Percentiles rank a stretch among this genome's conserved stretches.
Conservation (phyloP, 2,888 invertebrate species). For the Drosophila multiciliata region DNA sequence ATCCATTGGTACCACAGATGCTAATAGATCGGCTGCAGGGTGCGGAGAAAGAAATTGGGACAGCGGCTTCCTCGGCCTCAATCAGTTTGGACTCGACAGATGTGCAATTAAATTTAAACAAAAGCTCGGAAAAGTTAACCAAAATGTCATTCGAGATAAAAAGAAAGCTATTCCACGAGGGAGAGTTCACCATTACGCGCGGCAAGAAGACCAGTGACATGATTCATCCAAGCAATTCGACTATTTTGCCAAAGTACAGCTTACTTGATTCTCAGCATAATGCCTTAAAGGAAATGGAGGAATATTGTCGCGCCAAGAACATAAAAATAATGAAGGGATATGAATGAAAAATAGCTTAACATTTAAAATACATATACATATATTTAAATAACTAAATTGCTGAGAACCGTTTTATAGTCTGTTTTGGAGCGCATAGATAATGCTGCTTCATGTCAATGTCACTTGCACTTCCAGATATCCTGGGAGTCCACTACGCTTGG, state of each 20-base stretch:
- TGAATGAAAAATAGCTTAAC: background rate
- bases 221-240: slow-evolving; percentile 18
- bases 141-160: slow-evolving; percentile 47
- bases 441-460: slow-evolving; percentile 21
- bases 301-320: slow-evolving; percentile 34
- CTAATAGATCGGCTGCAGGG: slow-evolving; percentile 19
- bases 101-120: background rate
- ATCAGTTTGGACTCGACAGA: background rate
- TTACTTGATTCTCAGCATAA: slow-evolving; percentile 4
- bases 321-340: slow-evolving; percentile 31
- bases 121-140: background rate
- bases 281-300: slow-evolving; percentile 28
- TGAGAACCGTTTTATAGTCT: slow-evolving; percentile 9
- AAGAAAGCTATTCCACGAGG: slow-evolving; percentile 55
- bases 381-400: slow-evolving; percentile 22
- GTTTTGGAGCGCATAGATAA: slow-evolving; percentile 22
- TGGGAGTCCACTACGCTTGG: slow-evolving; percentile 99
- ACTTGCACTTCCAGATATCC: slow-evolving; percentile 89
- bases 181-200: slow-evolving; percentile 56
- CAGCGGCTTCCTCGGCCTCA: background rate
- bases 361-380: background rate
- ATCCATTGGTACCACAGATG: slow-evolving; percentile 8
- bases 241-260: background rate
- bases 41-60: background rate
- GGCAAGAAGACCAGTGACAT: slow-evolving; percentile 47